Percentiles rank a stretch among this genome's conserved stretches.
Evolutionary conservation across 2,797 vertebrate species (phyloP).

Genomic region (Apogon talboti): DNA sequence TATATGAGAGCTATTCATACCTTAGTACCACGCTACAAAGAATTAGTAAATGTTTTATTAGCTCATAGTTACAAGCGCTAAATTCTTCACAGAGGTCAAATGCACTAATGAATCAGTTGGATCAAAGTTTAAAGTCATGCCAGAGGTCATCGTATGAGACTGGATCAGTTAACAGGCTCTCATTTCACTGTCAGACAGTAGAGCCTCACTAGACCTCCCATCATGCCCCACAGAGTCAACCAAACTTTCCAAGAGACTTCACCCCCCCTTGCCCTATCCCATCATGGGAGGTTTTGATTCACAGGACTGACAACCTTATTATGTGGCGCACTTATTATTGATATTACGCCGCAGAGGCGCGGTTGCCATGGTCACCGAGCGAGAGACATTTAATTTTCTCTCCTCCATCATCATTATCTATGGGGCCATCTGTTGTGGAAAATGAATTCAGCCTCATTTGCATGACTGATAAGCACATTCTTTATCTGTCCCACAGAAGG

Average conservation of each 20-base stretch:
- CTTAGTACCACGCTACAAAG: too few relatives aligned
- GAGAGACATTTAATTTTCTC: conserved; percentile 99
- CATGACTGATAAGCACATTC: conserved; percentile 99
- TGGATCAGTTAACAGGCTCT: not conserved
- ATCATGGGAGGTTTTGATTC: conserved; percentile 88
- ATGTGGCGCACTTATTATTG: conserved; percentile 99
- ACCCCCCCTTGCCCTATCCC: conserved; percentile 84
- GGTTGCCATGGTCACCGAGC: conserved; percentile 99
- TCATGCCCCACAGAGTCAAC: conserved; percentile 33
- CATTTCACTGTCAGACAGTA: not conserved
- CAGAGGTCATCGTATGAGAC: too few relatives aligned
- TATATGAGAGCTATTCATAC: too few relatives aligned
- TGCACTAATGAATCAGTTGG: too few relatives aligned
- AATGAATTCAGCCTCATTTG: conserved; percentile 99
- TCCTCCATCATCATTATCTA: conserved; percentile 99
- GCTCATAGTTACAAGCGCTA: too few relatives aligned
- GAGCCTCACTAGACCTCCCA: conserved; percentile 25
- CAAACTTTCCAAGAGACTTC: conserved; percentile 64
- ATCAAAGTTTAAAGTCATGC: too few relatives aligned
- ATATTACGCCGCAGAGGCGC: conserved; percentile 95
- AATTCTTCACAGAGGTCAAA: too few relatives aligned
- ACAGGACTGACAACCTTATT: conserved; percentile 99
- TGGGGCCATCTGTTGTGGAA: conserved; percentile 99
- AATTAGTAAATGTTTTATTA: too few relatives aligned
- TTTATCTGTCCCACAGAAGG: conserved; percentile 99